These are phyloP conservation scores for Chondrilla cf. caribensis DNA, from an alignment of 37 sponge, comb jelly and placozoan species.

Conservation along the genomic window DNA sequence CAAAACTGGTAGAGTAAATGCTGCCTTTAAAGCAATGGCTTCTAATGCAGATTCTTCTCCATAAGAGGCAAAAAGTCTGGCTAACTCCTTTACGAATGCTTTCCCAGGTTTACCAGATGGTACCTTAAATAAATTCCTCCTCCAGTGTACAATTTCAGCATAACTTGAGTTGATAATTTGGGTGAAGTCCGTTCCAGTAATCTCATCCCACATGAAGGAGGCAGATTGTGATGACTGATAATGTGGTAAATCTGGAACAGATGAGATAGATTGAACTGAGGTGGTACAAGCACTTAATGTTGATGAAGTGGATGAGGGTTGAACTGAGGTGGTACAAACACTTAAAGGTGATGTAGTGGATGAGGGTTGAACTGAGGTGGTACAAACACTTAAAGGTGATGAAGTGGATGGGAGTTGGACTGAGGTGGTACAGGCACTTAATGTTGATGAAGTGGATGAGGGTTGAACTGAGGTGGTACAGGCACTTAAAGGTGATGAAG, in stretches of 20 bases:
- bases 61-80: slow-evolving; percentile 16
- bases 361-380: too few relatives aligned
- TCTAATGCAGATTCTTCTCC: slow-evolving; percentile 11
- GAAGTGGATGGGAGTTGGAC: not conserved
- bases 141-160: slow-evolving; percentile 17
- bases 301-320: not conserved
- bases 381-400: too few relatives aligned
- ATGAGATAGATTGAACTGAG: not conserved
- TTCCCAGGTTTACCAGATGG: slow-evolving; percentile 2
- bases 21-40: slow-evolving; percentile 20
- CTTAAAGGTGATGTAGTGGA: too few relatives aligned
- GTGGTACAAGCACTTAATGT: not conserved
- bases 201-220: slow-evolving; percentile 19
- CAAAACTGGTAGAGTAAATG: slow-evolving; percentile 7
- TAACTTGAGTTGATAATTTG: slow-evolving; percentile 1
- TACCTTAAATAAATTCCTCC: slow-evolving; percentile 4
- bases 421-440: not conserved
- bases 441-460: not conserved
- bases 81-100: slow-evolving; percentile 1
- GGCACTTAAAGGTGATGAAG: too few relatives aligned
- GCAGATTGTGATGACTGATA: not conserved
- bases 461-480: not conserved
- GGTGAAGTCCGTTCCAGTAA: not conserved
- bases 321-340: too few relatives aligned
- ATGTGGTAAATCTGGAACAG: not conserved